Base-by-base conservation (phyloP, 2,888 invertebrate genomes). In the Oscheius myriophilus region DNA sequence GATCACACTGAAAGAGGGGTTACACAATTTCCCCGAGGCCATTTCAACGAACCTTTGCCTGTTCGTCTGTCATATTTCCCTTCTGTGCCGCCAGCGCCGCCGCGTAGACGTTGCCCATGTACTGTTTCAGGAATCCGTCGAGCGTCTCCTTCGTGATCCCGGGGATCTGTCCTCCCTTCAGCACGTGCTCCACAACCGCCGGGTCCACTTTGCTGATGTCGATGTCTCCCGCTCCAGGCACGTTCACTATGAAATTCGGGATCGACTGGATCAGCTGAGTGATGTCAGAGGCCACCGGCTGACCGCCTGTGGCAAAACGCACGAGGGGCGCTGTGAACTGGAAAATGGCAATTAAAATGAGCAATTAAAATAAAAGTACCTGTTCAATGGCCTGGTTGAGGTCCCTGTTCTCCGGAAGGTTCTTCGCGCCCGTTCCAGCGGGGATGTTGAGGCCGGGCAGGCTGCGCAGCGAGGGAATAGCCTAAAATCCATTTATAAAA, bases 81-180 rank as follows among this genome's bases (percentile, higher is more conserved):
- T 69, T 67, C 25, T 80, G 69, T 53, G 81, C 70, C 0, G 79
- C 73, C 7, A 76, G 70, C 4, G 83, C 84, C n/a, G 83, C 81
- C 0, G 73, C 68, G 54, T 80, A 76, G 78, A 85, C 77, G 33
- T 77, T 78, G 23, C 73, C 70, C 79, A 83, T 83, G 64, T 81
- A 79, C 54, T 77, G 78, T 57, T 78, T 73, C 23, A 85, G 71
- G 42, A 85, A 74, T 16, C 63, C 41, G 62, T 86, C 84, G 6
- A 84, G 72, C 1, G 82, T 79, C 21, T 81, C 80, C 62, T 77
- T 80, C 23, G 87, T 84, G 52, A 84, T 77, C 23, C 81, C 81
- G 7, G 86, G 86, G 42, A 86, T 78, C 45, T 78, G 75, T 7
- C 85, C 85, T 16, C 86, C 86, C 6, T 77, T 76, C 53, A 87